Evolutionary conservation across 2,113 vertebrate species (phyloP).

Genomic region (Aythya baeri): DNA sequence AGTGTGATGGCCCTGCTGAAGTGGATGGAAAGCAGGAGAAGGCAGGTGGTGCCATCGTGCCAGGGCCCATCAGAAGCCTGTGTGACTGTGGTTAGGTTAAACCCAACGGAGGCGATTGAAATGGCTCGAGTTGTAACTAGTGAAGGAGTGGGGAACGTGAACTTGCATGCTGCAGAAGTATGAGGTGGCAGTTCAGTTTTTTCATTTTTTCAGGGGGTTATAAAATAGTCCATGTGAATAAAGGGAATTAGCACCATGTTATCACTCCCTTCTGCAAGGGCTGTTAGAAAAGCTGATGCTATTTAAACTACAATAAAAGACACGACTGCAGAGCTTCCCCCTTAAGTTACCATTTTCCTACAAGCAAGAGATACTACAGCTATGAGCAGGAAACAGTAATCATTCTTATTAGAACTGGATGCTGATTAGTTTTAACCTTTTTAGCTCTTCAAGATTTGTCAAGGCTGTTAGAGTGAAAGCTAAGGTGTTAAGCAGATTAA

Average conservation of each 20-base stretch:
- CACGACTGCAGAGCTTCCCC: neutral
- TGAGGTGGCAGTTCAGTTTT: neutral
- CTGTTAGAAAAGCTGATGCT: neutral
- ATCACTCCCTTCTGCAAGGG: neutral
- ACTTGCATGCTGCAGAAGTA: neutral
- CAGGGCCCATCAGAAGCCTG: neutral
- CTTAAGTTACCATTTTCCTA: conserved; percentile 4
- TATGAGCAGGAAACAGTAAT: conserved; percentile 61
- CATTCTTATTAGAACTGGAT: conserved; percentile 58
- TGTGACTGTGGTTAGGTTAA: neutral
- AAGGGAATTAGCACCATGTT: neutral
- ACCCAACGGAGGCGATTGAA: neutral
- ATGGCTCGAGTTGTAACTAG: neutral
- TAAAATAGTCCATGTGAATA: neutral
- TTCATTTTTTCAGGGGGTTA: neutral
- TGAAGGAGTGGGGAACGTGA: neutral
- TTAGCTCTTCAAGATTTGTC: conserved; percentile 63
- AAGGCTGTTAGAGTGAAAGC: conserved; percentile 69
- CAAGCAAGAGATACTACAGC: conserved; percentile 4
- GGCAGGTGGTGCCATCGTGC: neutral
- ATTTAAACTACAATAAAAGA: conserved; percentile 5
- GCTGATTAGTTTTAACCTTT: conserved; percentile 70
- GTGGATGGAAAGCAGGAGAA: neutral
- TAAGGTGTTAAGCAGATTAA: conserved; percentile 78
- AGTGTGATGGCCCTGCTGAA: neutral